Base-by-base conservation (phyloP, 92 coral and sea anemone species). In the Paragorgia papillata region DNA sequence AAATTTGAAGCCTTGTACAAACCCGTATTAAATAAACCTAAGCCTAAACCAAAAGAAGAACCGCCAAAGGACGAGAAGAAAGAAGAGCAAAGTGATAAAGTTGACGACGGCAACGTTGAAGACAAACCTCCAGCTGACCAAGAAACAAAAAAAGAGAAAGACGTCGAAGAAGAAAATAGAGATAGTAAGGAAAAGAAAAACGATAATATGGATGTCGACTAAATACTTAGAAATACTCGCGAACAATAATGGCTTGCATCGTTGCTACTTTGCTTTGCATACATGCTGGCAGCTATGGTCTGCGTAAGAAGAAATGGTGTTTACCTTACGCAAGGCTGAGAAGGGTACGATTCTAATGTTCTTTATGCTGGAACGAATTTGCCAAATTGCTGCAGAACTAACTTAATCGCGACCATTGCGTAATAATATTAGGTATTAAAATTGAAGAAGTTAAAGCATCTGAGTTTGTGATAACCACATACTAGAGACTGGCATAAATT, bases 21-120 rank as follows among this genome's bases (percentile, higher is more conserved):
- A 74, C 83, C 97, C 18, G 85, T 95, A 37, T 46, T 95, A 20
- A 89, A 87, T 86, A 91, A 88, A 58, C 96, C 98, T 8, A 94
- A 94, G 68, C 93, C 92, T 2, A 89, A 89, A 80, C 94, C 92
- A n/a, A 90, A 85, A 74, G 83, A 61, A 50, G 92, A 92, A 18
- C 92, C 92, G n/a, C 97, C 92, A 29, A 89, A 93, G 57, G 96
- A 90, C 6, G 96, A 92, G 69, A 87, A 83, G 82, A 88, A 91
- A 70, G 82, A 81, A 7, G 82, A 63, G 9, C 25, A 31, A 35
- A 63, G 33, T 17, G 69, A 63, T 1, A 32, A 63, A 32, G 69
- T 46, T 8, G 32, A 31, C 19, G 41, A 55, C 8, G 22, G 30
- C 13, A 34, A 4, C 2, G n/a, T n/a, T n/a, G n/a, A n/a, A n/a